These are phyloP conservation scores for Folsomia candida DNA, from an alignment of 2,888 invertebrate genomes.

Conservation along the genomic window DNA sequence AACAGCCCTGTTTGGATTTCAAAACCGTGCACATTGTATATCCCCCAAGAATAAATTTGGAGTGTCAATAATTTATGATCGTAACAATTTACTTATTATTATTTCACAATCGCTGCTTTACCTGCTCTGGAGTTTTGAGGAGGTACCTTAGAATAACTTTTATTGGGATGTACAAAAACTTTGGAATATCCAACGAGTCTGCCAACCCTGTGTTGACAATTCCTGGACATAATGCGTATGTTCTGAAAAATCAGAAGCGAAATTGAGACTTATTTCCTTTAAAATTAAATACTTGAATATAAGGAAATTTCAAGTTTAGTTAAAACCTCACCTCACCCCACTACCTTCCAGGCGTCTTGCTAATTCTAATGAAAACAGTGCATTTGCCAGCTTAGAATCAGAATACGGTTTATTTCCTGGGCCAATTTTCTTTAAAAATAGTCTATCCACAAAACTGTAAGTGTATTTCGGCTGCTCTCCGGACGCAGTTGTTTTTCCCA, in stretches of 20 bases:
- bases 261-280: neutral
- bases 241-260: conserved; percentile 1
- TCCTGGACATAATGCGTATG: conserved; percentile 43
- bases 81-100: too few relatives aligned
- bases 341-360: conserved; percentile 51
- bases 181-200: conserved; percentile 11
- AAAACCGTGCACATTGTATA: too few relatives aligned
- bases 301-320: neutral
- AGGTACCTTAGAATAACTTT: conserved; percentile 11
- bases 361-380: conserved; percentile 54
- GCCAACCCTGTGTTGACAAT: conserved; percentile 38
- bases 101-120: too few relatives aligned
- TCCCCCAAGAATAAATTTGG: conserved; percentile 61
- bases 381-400: conserved; percentile 54
- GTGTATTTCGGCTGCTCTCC: neutral
- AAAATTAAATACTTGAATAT: neutral
- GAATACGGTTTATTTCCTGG: conserved; percentile 50
- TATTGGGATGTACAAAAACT: neutral
- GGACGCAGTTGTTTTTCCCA: conserved; percentile 32
- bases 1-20: conserved; percentile 50
- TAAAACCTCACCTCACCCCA: conserved; percentile 16
- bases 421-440: neutral
- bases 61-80: too few relatives aligned
- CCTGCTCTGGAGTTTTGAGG: conserved; percentile 31
- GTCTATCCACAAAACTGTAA: neutral